These are phyloP conservation scores for Mythimna ferrago DNA, from an alignment of 2,888 invertebrate genomes.

Conservation along the genomic window DNA sequence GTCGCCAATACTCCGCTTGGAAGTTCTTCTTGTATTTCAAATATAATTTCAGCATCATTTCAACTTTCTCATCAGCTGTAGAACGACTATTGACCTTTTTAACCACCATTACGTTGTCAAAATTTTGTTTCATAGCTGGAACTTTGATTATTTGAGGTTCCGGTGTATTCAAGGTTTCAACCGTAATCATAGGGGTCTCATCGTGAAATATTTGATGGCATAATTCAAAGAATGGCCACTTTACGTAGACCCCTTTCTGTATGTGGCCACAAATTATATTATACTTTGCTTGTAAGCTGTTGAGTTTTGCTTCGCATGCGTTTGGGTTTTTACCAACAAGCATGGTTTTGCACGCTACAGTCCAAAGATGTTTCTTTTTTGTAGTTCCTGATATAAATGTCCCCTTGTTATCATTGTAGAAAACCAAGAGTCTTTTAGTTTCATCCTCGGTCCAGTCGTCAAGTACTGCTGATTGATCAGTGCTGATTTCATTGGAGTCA, in stretches of 20 bases:
- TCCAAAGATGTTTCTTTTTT: conserved; percentile 82
- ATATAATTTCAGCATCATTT: conserved; percentile 80
- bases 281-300: conserved; percentile 76
- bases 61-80: conserved; percentile 76
- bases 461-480: conserved; percentile 20
- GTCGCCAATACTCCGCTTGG: conserved; percentile 75
- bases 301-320: conserved; percentile 78
- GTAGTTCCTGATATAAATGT: conserved; percentile 77
- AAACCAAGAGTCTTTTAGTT: conserved; percentile 78
- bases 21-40: conserved; percentile 78
- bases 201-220: conserved; percentile 84
- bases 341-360: conserved; percentile 85
- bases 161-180: conserved; percentile 40
- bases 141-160: conserved; percentile 53
- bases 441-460: conserved; percentile 81
- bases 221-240: conserved; percentile 79
- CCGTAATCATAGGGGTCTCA: conserved; percentile 61
- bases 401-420: conserved; percentile 85
- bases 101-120: conserved; percentile 68
- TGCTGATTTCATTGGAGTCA: conserved; percentile 34
- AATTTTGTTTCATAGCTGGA: conserved; percentile 38
- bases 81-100: conserved; percentile 68
- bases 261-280: conserved; percentile 70
- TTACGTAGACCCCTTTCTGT: conserved; percentile 69
- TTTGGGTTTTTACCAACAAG: conserved; percentile 76